Conservation (phyloP, 1,140 invertebrate species). For the Zaprionus tsacasi region DNA sequence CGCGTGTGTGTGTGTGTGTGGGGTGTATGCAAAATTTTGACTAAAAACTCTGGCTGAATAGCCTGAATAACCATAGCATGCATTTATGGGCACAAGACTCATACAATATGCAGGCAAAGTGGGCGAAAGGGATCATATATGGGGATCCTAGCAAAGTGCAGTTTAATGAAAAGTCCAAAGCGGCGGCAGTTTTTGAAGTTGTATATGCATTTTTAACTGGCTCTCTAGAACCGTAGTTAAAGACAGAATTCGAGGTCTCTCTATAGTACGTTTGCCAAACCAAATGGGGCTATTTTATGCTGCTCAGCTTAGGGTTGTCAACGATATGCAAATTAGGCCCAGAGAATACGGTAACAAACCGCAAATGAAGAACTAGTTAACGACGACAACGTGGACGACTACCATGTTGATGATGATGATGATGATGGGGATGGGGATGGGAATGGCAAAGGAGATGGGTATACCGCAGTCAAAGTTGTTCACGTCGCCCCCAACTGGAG, state of each 20-base stretch:
- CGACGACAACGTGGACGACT: slow-evolving; percentile 25
- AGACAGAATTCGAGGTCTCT: not conserved
- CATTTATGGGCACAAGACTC: slow-evolving; percentile 19
- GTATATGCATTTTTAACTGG: not conserved
- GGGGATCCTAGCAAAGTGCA: not conserved
- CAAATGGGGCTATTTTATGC: slow-evolving; percentile 2
- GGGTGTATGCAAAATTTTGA: not conserved
- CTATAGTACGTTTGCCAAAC: not conserved
- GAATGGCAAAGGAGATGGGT: slow-evolving; percentile 47
- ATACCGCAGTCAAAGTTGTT: not conserved
- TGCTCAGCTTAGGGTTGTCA: slow-evolving; percentile 13
- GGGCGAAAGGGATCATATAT: too few relatives aligned
- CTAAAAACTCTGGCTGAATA: slow-evolving; percentile 5
- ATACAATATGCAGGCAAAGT: slow-evolving; percentile 12
- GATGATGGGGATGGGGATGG: slow-evolving; percentile 37
- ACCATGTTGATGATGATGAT: not conserved
- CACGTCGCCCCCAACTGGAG: not conserved
- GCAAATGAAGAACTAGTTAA: slow-evolving; percentile 60
- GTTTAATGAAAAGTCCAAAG: slow-evolving; percentile 13
- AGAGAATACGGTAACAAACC: slow-evolving; percentile 41
- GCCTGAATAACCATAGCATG: slow-evolving; percentile 31
- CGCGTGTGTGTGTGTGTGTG: not conserved
- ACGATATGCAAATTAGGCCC: slow-evolving; percentile 62
- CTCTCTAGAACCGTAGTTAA: not conserved
- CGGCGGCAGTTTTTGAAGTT: not conserved